Conservation (phyloP, 2,888 invertebrate genomes). For the Vandiemenella viatica region DNA sequence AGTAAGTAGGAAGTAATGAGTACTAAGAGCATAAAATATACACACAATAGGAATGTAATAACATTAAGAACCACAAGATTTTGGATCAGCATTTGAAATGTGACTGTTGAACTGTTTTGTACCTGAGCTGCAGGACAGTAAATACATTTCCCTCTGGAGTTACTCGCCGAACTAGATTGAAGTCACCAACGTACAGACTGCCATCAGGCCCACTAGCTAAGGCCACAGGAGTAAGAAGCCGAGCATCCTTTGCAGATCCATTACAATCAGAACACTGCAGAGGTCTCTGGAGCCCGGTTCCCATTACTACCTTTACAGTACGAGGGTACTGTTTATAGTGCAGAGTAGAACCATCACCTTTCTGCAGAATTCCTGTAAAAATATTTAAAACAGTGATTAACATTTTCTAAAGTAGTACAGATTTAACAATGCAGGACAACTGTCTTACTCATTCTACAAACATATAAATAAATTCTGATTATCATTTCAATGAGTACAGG, state of each 20-base stretch:
- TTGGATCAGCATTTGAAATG: no score
- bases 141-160: slow-evolving; percentile 80
- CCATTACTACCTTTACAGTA: slow-evolving; percentile 83
- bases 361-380: slow-evolving; percentile 66
- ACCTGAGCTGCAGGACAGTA: slow-evolving; percentile 78
- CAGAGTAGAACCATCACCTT: slow-evolving; percentile 89
- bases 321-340: slow-evolving; percentile 86
- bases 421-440: no score
- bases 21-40: no score
- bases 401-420: no score
- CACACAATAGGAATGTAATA: no score
- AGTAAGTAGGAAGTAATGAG: no score
- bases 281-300: slow-evolving; percentile 73
- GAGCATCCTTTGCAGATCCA: slow-evolving; percentile 70
- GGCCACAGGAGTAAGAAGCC: slow-evolving; percentile 82
- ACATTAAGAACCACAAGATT: no score
- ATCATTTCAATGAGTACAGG: no score
- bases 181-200: slow-evolving; percentile 91
- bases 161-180: slow-evolving; percentile 82
- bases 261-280: slow-evolving; percentile 79
- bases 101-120: no score
- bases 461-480: no score
- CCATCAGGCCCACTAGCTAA: slow-evolving; percentile 92
- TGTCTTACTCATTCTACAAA: no score
- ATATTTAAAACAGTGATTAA: background rate